These are phyloP conservation scores for Keiferia lycopersicella DNA, from an alignment of 2,888 invertebrate species.

Conservation along the genomic window DNA sequence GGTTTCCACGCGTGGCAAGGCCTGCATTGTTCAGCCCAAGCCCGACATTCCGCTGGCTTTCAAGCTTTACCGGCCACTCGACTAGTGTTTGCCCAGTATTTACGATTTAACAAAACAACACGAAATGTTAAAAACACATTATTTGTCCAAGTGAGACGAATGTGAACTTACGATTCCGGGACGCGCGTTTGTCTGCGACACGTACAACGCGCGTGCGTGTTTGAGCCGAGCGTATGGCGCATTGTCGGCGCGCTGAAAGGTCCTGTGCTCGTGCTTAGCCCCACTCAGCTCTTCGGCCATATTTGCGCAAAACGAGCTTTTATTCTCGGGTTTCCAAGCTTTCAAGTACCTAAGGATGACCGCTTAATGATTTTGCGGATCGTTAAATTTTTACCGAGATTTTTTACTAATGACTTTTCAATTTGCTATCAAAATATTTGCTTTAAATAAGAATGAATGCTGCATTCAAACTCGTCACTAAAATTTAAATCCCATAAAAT, in stretches of 20 bases:
- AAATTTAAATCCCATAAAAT: not conserved
- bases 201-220: slow-evolving; percentile 56
- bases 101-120: slow-evolving; percentile 82
- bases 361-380: slow-evolving; percentile 50
- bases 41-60: slow-evolving; percentile 61
- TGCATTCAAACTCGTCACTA: not conserved
- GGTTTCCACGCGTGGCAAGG: slow-evolving; percentile 8
- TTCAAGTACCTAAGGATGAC: slow-evolving; percentile 15
- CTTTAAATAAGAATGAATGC: not conserved
- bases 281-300: slow-evolving; percentile 50
- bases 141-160: slow-evolving; percentile 79
- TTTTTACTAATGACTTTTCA: slow-evolving; percentile 53
- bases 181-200: slow-evolving; percentile 73
- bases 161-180: slow-evolving; percentile 74
- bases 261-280: not conserved
- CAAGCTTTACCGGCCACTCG: slow-evolving; percentile 57
- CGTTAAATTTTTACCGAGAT: slow-evolving; percentile 59
- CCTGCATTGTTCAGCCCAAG: slow-evolving; percentile 11
- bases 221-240: slow-evolving; percentile 68
- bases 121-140: slow-evolving; percentile 81
- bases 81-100: slow-evolving; percentile 76
- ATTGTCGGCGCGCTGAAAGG: slow-evolving; percentile 55
- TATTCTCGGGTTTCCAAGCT: slow-evolving; percentile 54
- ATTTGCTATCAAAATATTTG: slow-evolving; percentile 39
- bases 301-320: slow-evolving; percentile 65